Base-by-base conservation (phyloP, 2,113 vertebrate species). In the Chaetodon auriga region DNA sequence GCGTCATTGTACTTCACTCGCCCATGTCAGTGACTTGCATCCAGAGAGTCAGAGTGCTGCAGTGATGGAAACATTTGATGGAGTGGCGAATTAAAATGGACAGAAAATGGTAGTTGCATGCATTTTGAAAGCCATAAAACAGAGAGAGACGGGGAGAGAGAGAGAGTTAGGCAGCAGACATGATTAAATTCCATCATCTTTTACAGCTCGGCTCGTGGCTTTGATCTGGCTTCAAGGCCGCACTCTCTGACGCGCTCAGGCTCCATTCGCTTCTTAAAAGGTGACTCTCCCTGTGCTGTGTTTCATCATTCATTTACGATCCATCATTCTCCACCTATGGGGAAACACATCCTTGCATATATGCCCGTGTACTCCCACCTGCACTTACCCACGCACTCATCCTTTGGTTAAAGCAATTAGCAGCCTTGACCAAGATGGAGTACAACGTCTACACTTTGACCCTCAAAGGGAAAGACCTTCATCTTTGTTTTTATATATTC, bases 211-310 rank as follows among this genome's bases (percentile, higher is more conserved):
- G 71, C 81, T 85, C 49, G 7, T 41, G 63, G 82, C 92, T 94
- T 94, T 93, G 91, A 93, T 93, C 91, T 62, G 76, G 78, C 89
- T 93, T 94, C 93, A 95, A 93, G 92, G 93, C 92, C 84, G 30
- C 84, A 87, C 71, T 89, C 85, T 85, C 54, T 51, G 54, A 83
- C 51, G 69, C 43, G 35, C 76, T 76, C 49, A 7, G 53, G 58
- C 89, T 93, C 83, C 73, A 75, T 89, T 87, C 58, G 36, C 70
- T 83, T 84, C 82, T 92, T 81, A 89, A 88, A 93, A 92, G 90
- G 89, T 91, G 90, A 91, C 85, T 90, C 87, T 90, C 73, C 78
- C 69, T 51, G 53, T 70, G 58, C 78, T 85, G 84, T 85, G 81
- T 90, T 93, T 91, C 88, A 92, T 87, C 90, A 87, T 77, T 83